A percentile compares a stretch with the other conserved stretches of the same genome.
These are phyloP conservation scores for Brachionus paranguensis DNA, from an alignment of 1,140 invertebrate species.

Conservation along the genomic window DNA sequence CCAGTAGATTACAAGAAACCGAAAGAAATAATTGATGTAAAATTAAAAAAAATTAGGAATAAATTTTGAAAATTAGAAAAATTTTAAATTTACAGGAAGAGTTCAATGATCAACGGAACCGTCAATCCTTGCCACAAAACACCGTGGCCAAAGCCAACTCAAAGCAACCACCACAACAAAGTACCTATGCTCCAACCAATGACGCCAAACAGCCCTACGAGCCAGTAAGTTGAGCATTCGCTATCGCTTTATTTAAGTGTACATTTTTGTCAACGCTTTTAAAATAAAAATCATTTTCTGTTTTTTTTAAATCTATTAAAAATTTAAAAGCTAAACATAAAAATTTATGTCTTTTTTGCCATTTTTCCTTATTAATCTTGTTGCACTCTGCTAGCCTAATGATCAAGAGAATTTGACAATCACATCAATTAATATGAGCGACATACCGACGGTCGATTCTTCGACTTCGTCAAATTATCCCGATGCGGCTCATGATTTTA, in stretches of 20 bases:
- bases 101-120: neutral
- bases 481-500: neutral
- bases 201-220: neutral
- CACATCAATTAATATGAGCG: neutral
- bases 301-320: neutral
- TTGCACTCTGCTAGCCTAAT: neutral
- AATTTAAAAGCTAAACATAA: constrained; percentile 36
- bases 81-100: neutral
- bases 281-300: neutral
- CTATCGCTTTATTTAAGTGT: neutral
- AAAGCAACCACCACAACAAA: constrained; percentile 25
- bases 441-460: constrained; percentile 15
- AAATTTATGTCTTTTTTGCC: neutral
- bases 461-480: neutral
- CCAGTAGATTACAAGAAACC: constrained; percentile 15
- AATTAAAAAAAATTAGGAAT: neutral
- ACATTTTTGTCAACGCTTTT: neutral
- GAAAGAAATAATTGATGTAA: constrained; percentile 21
- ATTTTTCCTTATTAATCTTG: neutral
- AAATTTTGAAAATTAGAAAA: neutral
- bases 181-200: neutral
- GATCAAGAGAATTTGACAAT: neutral
- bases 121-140: neutral
- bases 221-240: neutral
- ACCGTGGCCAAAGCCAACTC: neutral